phyloP scores from a whole-genome alignment of 2,888 invertebrate genomes.

The Stomorhina lunata region DNA sequence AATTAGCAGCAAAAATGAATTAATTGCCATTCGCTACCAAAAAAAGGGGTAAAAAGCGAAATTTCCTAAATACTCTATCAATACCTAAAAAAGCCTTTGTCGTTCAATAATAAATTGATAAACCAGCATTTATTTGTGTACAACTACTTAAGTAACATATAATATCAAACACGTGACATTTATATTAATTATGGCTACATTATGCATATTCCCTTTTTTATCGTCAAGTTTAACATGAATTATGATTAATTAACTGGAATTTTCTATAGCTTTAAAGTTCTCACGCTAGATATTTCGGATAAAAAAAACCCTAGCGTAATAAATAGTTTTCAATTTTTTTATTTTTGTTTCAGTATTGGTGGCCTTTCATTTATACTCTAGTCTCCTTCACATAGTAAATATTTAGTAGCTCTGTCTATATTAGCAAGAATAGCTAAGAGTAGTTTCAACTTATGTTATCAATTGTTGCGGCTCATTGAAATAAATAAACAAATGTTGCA shows the following conservation, averaged over 20 bases:
- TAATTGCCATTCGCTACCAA: constrained; percentile 35
- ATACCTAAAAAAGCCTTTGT: not conserved
- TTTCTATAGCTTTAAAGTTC: constrained; percentile 47
- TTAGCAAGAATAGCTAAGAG: constrained; percentile 2
- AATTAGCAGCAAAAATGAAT: constrained; percentile 55
- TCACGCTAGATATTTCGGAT: constrained; percentile 49
- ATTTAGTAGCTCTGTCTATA: constrained; percentile 8
- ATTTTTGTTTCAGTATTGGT: not conserved
- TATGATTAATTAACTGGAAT: constrained; percentile 44
- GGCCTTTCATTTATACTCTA: constrained; percentile 34
- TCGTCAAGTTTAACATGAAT: constrained; percentile 40
- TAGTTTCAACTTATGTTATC: constrained; percentile 52
- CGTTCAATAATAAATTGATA: not conserved
- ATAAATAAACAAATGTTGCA: constrained; percentile 66
- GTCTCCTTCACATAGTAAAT: not conserved
- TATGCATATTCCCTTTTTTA: not conserved
- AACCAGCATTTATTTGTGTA: too few species aligned
- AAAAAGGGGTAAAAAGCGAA: constrained; percentile 1
- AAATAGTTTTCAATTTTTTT: not conserved
- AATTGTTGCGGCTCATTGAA: constrained; percentile 64
- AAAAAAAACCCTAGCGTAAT: not conserved
- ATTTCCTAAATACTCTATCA: constrained; percentile 6
- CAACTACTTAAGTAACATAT: not conserved
- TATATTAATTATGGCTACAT: not conserved
- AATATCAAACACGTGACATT: constrained; percentile 49